Percentiles rank a stretch among this genome's conserved stretches.
These are phyloP conservation scores for Acanthopleura granulata DNA, from an alignment of 2,888 invertebrate species.

Conservation along the genomic window DNA sequence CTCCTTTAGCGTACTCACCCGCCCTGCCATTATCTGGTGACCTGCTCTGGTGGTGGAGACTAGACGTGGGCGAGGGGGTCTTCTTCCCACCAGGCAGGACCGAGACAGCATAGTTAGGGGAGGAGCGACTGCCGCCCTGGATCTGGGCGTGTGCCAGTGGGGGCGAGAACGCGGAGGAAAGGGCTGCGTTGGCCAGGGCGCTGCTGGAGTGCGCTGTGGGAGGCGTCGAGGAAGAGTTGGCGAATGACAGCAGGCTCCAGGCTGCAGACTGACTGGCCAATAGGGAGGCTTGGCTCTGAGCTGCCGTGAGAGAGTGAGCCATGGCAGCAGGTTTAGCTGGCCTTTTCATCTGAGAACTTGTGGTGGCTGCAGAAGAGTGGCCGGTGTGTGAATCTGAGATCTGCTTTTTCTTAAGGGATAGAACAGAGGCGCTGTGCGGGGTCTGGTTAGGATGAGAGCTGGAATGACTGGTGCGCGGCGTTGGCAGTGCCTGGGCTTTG, in stretches of 20 bases:
- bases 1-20: not conserved
- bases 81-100: conserved; percentile 6
- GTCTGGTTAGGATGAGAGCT: not conserved
- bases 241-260: conserved; percentile 5
- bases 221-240: not conserved
- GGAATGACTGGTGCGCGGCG: not conserved
- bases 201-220: not conserved
- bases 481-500: not conserved
- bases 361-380: not conserved
- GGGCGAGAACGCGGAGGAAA: not conserved
- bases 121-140: not conserved
- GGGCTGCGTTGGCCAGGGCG: not conserved
- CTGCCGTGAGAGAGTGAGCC: not conserved
- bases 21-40: conserved; percentile 4
- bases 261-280: not conserved
- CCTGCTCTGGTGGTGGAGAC: not conserved
- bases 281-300: not conserved
- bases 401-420: not conserved
- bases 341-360: not conserved
- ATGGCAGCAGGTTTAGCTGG: not conserved
- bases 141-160: not conserved
- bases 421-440: not conserved
- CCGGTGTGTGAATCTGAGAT: not conserved
- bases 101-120: not conserved
- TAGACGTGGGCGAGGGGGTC: conserved; percentile 3